Percentiles rank a stretch among this genome's conserved stretches.
Conservation (phyloP, 2,888 invertebrate genomes). For the Melinaea marsaeus region DNA sequence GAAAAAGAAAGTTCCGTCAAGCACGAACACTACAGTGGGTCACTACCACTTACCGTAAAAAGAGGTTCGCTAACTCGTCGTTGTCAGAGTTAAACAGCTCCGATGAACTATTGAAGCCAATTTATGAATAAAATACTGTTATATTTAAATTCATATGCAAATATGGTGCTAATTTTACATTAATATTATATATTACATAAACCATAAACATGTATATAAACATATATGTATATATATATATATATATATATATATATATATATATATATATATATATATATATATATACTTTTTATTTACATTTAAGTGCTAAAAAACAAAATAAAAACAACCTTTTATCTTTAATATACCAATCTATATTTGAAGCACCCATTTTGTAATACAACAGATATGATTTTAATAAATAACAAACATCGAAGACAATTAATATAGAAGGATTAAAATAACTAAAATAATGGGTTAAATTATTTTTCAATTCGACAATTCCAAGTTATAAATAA, state of each 20-base stretch:
- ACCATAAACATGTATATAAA: too few species aligned
- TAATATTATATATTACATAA: too few species aligned
- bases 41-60: constrained; percentile 45
- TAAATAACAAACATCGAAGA: not conserved
- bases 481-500: not conserved
- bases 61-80: constrained; percentile 45
- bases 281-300: not conserved
- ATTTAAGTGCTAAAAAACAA: constrained; percentile 13
- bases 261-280: too few species aligned
- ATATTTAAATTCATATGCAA: not conserved
- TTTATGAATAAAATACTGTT: constrained; percentile 49
- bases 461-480: too few species aligned
- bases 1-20: constrained; percentile 37
- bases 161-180: not conserved
- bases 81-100: constrained; percentile 58
- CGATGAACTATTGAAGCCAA: constrained; percentile 64
- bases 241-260: too few species aligned
- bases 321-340: not conserved
- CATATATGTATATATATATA: too few species aligned
- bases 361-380: constrained; percentile 36
- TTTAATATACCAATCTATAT: constrained; percentile 29
- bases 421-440: not conserved
- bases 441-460: not conserved
- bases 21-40: constrained; percentile 63
- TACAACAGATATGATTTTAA: constrained; percentile 1